phyloP scores from a whole-genome alignment of 2,797 vertebrate species.

The Anniella stebbinsi region DNA sequence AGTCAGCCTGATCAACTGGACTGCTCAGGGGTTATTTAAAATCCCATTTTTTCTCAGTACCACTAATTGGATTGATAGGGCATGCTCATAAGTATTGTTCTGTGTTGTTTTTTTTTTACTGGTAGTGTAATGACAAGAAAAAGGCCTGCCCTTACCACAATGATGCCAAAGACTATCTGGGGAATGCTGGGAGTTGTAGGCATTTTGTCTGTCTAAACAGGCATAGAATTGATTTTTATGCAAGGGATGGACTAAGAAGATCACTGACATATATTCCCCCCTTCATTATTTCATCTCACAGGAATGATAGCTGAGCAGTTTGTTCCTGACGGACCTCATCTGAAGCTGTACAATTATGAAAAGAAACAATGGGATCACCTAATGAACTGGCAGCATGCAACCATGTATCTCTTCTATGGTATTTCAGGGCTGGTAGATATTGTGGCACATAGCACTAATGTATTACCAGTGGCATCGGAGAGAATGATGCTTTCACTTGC shows the following conservation, averaged over 20 bases:
- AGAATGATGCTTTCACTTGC: conserved; percentile 89
- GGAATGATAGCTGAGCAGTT: conserved; percentile 93
- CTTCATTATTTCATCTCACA: conserved; percentile 63
- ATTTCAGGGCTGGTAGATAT: conserved; percentile 85
- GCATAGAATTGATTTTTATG: background rate
- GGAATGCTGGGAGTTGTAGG: too few species aligned
- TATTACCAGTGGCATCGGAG: conserved; percentile 84
- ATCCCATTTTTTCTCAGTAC: too few species aligned
- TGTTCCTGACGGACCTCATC: conserved; percentile 83
- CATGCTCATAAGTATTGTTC: background rate
- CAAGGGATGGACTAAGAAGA: background rate
- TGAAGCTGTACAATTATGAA: conserved; percentile 85
- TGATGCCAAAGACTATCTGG: background rate
- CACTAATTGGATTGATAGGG: background rate
- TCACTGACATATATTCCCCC: background rate
- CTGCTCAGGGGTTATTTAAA: too few species aligned
- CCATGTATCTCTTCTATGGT: conserved; percentile 95
- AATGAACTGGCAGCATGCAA: conserved; percentile 94
- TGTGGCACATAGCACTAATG: conserved; percentile 82
- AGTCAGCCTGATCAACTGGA: too few species aligned
- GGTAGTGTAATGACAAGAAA: background rate
- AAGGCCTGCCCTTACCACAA: background rate
- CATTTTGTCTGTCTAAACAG: background rate
- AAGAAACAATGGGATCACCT: conserved; percentile 88
- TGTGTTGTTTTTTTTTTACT: background rate